Evolutionary conservation across 2,797 vertebrate genomes (phyloP), one percentile per base, ranked within the genome.

Genomic region (Tapirus indicus): DNA sequence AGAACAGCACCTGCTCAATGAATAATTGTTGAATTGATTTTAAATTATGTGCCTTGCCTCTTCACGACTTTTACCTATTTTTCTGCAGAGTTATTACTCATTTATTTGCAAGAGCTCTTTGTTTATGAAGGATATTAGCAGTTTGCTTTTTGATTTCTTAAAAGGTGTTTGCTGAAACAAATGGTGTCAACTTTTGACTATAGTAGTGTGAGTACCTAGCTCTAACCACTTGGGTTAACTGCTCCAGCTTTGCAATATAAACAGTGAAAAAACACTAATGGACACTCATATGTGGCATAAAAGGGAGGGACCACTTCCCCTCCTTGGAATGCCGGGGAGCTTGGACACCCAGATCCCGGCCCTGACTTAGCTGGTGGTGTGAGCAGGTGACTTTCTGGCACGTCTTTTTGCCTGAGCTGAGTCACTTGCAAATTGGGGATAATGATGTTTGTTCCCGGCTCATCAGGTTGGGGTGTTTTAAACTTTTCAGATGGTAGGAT

Each of bases 401-500:
- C 8, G 27, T 66, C 54, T 85, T 62, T 87, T 72, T 71, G 64
- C 69, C 58, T 47, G 60, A 88, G 86, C 79, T 89, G 96, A 95
- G 87, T 96, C 94, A 93, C 23, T 62, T 82, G 56, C 41, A 89
- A 93, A 96, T 58, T 86, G 87, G 68, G 38, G 74, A 25, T 86
- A 86, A 87, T 92, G 68, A 27, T 23, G 35, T 64, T 71, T 71
- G 29, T 85, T 21, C 60, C 52, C 56, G 78, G 78, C n/a, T 93
- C 90, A 38, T 78, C 54, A 32, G 38, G 60, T 89, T 56, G n/a
- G 83, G 44, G 62, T 78, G 44, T 80, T 97, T 86, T 74, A 82
- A 82, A 35, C 44, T 25, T 91, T 88, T 74, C 2, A 11, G 35
- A 10, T 18, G n/a, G 58, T 35, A 75, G 41, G 18, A 6, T 68